phyloP scores from a whole-genome alignment of 1,140 invertebrate genomes.

The Papilio polyxenes region DNA sequence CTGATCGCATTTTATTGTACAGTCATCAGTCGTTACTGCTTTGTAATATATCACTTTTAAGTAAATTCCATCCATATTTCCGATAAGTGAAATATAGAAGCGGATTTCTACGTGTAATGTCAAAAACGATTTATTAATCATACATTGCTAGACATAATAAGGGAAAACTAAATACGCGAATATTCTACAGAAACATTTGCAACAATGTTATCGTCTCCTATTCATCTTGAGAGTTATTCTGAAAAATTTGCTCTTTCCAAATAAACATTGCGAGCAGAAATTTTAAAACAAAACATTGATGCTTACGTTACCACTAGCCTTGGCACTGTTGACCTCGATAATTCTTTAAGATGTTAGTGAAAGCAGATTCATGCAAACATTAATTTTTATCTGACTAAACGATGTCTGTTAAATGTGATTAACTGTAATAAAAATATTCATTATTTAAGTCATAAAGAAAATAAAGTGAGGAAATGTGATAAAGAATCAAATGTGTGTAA shows the following conservation, averaged over 20 bases:
- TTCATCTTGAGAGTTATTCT: slow-evolving; percentile 20
- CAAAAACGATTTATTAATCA: background rate
- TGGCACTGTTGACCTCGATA: slow-evolving; percentile 16
- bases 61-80: background rate
- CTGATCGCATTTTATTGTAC: no score
- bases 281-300: slow-evolving; percentile 28
- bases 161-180: background rate
- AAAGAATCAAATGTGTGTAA: no score
- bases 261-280: slow-evolving; percentile 25
- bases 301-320: slow-evolving; percentile 28
- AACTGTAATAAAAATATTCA: background rate
- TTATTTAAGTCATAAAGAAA: no score
- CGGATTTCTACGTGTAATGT: no score
- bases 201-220: slow-evolving; percentile 1
- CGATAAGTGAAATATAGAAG: no score
- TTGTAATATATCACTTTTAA: no score
- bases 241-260: slow-evolving; percentile 20
- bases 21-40: no score
- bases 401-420: background rate
- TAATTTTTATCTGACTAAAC: background rate
- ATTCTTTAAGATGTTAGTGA: slow-evolving; percentile 24
- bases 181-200: background rate
- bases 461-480: no score
- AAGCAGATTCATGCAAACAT: slow-evolving; percentile 17
- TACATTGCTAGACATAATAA: no score